These are phyloP conservation scores for Ptychobarbus kaznakovi DNA, from an alignment of 2,797 vertebrate genomes.

Conservation along the genomic window DNA sequence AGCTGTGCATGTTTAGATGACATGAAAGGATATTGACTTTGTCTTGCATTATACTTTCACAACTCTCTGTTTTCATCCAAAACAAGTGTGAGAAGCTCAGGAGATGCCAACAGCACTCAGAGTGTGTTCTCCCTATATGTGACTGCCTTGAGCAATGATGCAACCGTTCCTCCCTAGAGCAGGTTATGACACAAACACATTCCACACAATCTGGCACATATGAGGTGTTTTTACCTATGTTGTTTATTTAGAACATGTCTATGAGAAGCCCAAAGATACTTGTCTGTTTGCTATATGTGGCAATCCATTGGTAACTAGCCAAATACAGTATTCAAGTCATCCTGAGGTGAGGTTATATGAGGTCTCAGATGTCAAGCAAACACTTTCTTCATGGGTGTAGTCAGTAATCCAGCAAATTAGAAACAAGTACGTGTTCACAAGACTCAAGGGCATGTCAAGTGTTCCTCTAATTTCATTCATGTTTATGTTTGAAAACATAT, in stretches of 20 bases:
- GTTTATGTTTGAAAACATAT: not conserved
- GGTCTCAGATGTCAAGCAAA: constrained; percentile 16
- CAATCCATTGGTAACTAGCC: not conserved
- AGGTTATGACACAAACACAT: constrained; percentile 48
- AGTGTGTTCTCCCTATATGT: not conserved
- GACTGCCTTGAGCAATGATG: constrained; percentile 6
- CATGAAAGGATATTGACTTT: not conserved
- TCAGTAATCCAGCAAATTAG: not conserved
- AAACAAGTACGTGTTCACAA: not conserved
- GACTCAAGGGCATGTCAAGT: not conserved
- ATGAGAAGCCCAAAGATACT: not conserved
- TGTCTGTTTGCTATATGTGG: not conserved
- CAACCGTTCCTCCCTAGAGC: constrained; percentile 12
- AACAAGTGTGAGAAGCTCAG: not conserved
- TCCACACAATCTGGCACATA: constrained; percentile 9
- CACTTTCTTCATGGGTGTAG: not conserved
- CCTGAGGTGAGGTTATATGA: not conserved
- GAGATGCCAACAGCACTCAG: not conserved
- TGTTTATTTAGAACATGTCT: not conserved
- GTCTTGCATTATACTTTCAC: not conserved
- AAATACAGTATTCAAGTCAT: not conserved
- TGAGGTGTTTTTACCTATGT: constrained; percentile 5
- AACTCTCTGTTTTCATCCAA: not conserved
- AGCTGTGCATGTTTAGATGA: not conserved
- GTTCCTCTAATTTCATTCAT: not conserved